These are phyloP conservation scores for Amphipyra berbera DNA, from an alignment of 2,888 invertebrate species.

Conservation along the genomic window DNA sequence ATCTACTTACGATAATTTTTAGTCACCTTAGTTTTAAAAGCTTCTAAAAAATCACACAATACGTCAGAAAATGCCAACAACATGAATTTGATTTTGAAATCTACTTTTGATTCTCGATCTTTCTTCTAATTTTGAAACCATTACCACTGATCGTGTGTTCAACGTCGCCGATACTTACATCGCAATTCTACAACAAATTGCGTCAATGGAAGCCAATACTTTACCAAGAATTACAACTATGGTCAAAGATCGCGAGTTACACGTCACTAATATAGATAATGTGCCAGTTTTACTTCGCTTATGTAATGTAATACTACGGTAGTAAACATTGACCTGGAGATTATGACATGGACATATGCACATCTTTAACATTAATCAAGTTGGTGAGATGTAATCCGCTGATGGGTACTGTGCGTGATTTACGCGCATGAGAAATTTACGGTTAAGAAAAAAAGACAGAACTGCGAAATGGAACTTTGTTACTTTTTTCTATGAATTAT, in stretches of 20 bases:
- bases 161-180: not conserved
- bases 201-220: slow-evolving; percentile 1
- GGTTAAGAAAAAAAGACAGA: not conserved
- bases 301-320: slow-evolving; percentile 24
- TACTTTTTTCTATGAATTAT: no score
- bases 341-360: slow-evolving; percentile 24
- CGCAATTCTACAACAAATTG: slow-evolving; percentile 3
- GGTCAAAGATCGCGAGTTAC: slow-evolving; percentile 32
- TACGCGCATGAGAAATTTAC: slow-evolving; percentile 8
- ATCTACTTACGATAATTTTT: not conserved
- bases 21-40: not conserved
- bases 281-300: slow-evolving; percentile 39
- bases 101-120: no score
- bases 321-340: slow-evolving; percentile 39
- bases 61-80: no score
- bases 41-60: no score
- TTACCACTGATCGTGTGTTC: not conserved
- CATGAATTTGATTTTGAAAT: no score
- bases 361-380: slow-evolving; percentile 34
- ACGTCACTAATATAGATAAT: slow-evolving; percentile 36
- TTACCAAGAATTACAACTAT: slow-evolving; percentile 29
- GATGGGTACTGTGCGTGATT: slow-evolving; percentile 3
- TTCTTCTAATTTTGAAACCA: no score
- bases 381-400: slow-evolving; percentile 12
- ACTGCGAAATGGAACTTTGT: no score